Evolutionary conservation across 2,113 vertebrate genomes (phyloP), one percentile per base, ranked within the genome.

Genomic region (Psilopogon haemacephalus): DNA sequence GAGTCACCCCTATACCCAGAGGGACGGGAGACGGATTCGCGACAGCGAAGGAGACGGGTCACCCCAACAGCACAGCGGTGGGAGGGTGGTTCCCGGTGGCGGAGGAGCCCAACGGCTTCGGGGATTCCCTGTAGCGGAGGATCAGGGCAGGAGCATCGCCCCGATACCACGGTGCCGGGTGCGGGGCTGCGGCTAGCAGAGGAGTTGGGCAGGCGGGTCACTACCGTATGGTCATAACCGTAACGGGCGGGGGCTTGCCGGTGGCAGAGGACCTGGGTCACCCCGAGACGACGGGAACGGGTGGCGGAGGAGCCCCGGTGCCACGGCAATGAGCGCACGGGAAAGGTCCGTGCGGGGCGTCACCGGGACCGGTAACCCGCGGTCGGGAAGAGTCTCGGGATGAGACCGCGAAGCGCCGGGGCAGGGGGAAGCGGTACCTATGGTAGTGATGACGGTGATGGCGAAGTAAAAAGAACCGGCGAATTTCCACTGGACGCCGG

Each of bases 381-480:
- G 10, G 8, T 24, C 5, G 23, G 27, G 15, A 12, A 38, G 3
- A 18, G 2, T 81, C 55, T 44, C 28, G 80, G 80, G 54, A 16
- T 16, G 11, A 4, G 30, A 33, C 2, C 8, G 44, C n/a, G 33
- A 33, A 65, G 21, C 19, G 6, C 24, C 26, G 48, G 33, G 48
- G 65, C 15, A n/a, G 30, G 40, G 13, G 8, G 9, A 21, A 52
- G 10, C 90, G n/a, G 80, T 98, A 99, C 99, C 99, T 97, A 99
- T 99, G 38, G 99, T 99, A 40, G 99, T 99, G 97, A 99, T 99
- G 95, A 99, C 99, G 81, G 99, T 99, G 98, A 99, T 99, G 97
- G 99, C 99, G 97, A 99, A 99, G 97, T 99, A 99, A 96, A 99
- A 99, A 58, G 99, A 99, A 35, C 99, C 99, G 63, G 99, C 98